These are phyloP conservation scores for Phymanthus crucifer DNA, from an alignment of 92 coral and sea anemone genomes.

Conservation along the genomic window DNA sequence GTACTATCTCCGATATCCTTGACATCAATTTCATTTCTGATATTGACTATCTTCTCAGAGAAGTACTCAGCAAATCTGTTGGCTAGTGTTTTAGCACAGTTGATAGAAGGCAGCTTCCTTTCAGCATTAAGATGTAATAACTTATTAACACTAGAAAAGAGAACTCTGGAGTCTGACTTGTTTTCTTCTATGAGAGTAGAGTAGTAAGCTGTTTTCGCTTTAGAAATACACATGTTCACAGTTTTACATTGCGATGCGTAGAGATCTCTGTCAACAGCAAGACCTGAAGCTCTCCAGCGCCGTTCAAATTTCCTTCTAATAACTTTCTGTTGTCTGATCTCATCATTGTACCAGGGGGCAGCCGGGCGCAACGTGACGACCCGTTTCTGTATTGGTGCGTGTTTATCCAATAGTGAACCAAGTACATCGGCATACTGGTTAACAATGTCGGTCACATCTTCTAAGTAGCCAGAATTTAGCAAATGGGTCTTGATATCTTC, in stretches of 20 bases:
- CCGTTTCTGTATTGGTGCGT: slow-evolving; percentile 1
- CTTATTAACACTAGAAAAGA: no score
- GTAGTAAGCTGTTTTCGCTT: background rate
- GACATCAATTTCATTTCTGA: no score
- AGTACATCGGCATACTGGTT: background rate
- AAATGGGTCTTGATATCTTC: background rate
- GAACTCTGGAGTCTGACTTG: no score
- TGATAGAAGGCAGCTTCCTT: no score
- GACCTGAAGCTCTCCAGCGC: slow-evolving; percentile 6
- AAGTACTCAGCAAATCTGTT: no score
- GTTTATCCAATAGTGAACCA: background rate
- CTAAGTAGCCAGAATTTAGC: background rate
- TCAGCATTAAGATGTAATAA: no score
- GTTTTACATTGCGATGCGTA: background rate
- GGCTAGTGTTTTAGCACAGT: no score
- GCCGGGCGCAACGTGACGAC: slow-evolving; percentile 14
- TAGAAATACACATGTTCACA: background rate
- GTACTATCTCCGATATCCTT: no score
- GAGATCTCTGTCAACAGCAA: background rate
- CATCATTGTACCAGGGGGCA: slow-evolving; percentile 18
- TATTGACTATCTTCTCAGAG: no score
- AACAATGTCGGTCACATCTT: background rate
- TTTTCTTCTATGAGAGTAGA: no score
- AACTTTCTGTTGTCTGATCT: background rate
- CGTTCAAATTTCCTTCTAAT: slow-evolving; percentile 7